Evolutionary conservation across 2,113 vertebrate species (phyloP), one percentile per base, ranked within the genome.

Genomic region (Tor tambroides): DNA sequence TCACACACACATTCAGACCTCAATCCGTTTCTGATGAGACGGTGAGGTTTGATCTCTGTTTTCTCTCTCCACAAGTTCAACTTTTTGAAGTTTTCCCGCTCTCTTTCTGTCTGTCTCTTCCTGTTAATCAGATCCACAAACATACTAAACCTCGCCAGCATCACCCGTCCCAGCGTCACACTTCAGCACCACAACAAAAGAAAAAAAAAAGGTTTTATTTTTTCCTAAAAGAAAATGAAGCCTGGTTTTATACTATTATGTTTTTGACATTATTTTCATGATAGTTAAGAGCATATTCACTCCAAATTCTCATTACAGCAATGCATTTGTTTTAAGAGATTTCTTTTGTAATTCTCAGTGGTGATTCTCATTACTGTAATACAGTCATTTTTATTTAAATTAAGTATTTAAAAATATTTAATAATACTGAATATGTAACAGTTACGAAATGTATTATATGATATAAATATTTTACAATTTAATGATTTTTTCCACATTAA

Each of bases 21-120:
- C 87, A 90, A 92, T 93, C 91, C 91, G 83, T 92, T 92, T 93
- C 92, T 93, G 91, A 93, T 94, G 88, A 93, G 86, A 86, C 46
- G 38, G 65, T 82, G 61, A 26, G 76, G 90, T 90, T 92, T 90
- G 63, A 92, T 86, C 87, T 87, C 26, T 78, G 84, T 88, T 88
- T 87, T 84, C 84, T 88, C 87, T 88, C 65, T 89, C 54, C 72
- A 77, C 74, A 88, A 79, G 89, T 91, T 88, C 14, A 90, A 72
- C 43, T 69, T 28, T 71, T 83, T 43, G 81, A 88, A 79, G 89
- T 91, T 88, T 26, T 72, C 21, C 35, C 35, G 35, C 35, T 35
- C 35, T 35, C 35, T 35, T 35, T 35, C 35, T 35, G 35, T 35
- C 35, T n/a, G 1, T 38, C 26, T 77, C n/a, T 4, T 59, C 49